These are phyloP conservation scores for Sterna hirundo DNA, from an alignment of 2,113 vertebrate genomes.

Conservation along the genomic window DNA sequence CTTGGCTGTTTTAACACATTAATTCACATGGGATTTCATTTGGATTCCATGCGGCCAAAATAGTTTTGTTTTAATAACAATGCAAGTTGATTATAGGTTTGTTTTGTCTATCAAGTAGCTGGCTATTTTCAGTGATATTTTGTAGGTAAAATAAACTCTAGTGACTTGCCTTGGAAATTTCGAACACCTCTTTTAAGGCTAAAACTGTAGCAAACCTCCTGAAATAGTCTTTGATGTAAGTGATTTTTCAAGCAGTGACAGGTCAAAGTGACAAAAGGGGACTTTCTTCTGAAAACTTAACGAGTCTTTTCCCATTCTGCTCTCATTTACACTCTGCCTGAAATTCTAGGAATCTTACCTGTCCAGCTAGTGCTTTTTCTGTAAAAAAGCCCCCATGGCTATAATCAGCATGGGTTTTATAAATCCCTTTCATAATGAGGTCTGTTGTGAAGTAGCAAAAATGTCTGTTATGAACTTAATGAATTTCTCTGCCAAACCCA, in stretches of 20 bases:
- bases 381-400: slow-evolving; percentile 19
- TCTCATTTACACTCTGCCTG: slow-evolving; percentile 10
- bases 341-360: slow-evolving; percentile 45
- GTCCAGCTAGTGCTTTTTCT: slow-evolving; percentile 1
- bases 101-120: neutral
- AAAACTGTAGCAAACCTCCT: neutral
- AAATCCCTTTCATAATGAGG: slow-evolving; percentile 57
- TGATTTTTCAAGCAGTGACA: neutral
- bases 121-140: neutral
- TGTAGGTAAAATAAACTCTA: neutral
- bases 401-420: slow-evolving; percentile 44
- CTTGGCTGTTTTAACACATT: neutral
- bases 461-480: slow-evolving; percentile 23
- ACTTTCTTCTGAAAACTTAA: slow-evolving; percentile 18
- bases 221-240: neutral
- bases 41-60: neutral
- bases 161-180: neutral
- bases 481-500: neutral
- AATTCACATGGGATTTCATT: neutral
- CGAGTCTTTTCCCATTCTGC: neutral
- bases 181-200: neutral
- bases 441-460: slow-evolving; percentile 34
- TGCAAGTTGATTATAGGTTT: neutral
- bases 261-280: neutral
- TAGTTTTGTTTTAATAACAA: neutral